These are phyloP conservation scores for Drosophila quinaria DNA, from an alignment of 2,888 invertebrate species.

Conservation along the genomic window DNA sequence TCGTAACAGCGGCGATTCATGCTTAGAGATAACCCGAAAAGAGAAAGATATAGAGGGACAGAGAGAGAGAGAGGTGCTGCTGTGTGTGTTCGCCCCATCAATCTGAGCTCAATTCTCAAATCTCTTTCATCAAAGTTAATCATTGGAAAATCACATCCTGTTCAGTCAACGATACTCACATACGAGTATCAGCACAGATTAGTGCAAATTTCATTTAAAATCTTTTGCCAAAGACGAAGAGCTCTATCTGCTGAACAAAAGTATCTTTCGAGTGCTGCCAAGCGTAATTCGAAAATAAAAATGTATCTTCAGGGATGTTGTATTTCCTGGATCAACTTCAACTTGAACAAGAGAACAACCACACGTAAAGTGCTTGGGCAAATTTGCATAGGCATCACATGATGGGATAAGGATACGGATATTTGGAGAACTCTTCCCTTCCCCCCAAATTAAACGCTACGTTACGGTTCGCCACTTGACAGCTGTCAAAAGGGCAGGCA, in stretches of 20 bases:
- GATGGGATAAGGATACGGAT: conserved; percentile 21
- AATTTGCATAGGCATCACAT: conserved; percentile 68
- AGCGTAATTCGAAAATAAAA: conserved; percentile 31
- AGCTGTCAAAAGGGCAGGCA: conserved; percentile 75
- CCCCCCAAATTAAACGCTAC: conserved; percentile 65
- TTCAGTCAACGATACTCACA: conserved; percentile 54
- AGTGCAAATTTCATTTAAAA: conserved; percentile 73
- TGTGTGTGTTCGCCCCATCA: conserved; percentile 50
- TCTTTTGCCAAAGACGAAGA: not conserved
- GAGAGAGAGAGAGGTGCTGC: conserved; percentile 9
- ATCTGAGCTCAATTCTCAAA: conserved; percentile 31
- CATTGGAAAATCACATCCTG: conserved; percentile 85
- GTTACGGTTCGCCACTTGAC: conserved; percentile 74
- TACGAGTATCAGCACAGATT: conserved; percentile 53
- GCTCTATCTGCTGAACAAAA: conserved; percentile 26
- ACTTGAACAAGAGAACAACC: conserved; percentile 36
- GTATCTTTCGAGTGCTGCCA: conserved; percentile 56
- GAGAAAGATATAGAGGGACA: conserved; percentile 11
- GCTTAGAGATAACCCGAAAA: conserved; percentile 67
- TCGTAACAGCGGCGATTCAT: conserved; percentile 64
- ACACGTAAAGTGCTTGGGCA: conserved; percentile 65
- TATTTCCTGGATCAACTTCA: conserved; percentile 37
- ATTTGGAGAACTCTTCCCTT: conserved; percentile 5
- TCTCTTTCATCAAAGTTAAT: conserved; percentile 82
- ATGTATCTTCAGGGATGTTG: conserved; percentile 25